Base-by-base conservation (phyloP, 2,888 invertebrate genomes). In the Ditula angustiorana region DNA sequence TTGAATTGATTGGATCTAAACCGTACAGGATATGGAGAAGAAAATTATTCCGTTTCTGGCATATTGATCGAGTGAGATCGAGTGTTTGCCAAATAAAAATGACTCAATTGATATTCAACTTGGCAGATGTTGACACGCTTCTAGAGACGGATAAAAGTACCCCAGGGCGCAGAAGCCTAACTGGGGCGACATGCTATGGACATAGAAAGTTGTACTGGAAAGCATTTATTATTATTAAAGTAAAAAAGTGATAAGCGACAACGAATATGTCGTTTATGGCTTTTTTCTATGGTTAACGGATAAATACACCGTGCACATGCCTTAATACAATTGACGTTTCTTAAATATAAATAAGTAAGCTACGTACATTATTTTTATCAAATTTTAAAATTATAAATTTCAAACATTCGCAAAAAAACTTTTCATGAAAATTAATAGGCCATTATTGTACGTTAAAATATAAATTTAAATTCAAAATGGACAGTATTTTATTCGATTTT, bases 301-400 rank as follows among this genome's bases (percentile, higher is more conserved):
- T 61, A 67, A 68, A 68, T 63, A 68, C 68, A 62, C 60, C 72
- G 73, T 79, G 77, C 81, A 80, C 77, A 81, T 81, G 78, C 79
- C 77, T 74, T 77, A 74, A 70, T 78, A 82, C 83, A 90, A 88
- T 89, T 90, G 90, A 90, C 89, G 85, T 85, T 80, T 82, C 86
- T 88, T 86, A 80, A 76, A 81, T 83, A 85, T 84, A 87, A 86
- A 86, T 86, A 85, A 82, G 67, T 84, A 82, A 84, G 79, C 81
- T 86, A 83, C 72, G 78, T 72, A 76, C 69, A 69, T 70, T 71
- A 65, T 58, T 70, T 67, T 64, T 57, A 59, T 41, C 57, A 26
- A 37, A 50, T 35, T 35, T 33, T 53, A 53, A 33, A 23, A 35
- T 53, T 35, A 37, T 49, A 41, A 30, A 35, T 58, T 58, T 52